These are phyloP conservation scores for Zosterops pallidus DNA, from an alignment of 2,113 vertebrate species.

Conservation along the genomic window DNA sequence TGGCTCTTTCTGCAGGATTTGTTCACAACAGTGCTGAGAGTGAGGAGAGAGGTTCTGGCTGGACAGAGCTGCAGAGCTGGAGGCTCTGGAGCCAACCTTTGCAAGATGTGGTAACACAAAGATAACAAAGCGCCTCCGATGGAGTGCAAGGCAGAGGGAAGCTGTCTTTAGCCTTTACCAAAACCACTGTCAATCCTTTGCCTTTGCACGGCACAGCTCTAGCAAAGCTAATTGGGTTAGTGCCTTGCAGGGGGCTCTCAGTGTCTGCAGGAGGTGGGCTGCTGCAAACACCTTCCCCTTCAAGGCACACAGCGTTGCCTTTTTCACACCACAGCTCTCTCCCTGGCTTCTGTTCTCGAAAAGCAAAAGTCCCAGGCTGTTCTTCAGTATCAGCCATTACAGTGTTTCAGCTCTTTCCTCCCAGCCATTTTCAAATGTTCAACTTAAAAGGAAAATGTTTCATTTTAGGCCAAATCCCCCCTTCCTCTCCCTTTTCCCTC, in stretches of 20 bases:
- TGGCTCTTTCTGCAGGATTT: neutral
- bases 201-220: slow-evolving; percentile 63
- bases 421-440: slow-evolving; percentile 77
- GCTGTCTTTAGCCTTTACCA: slow-evolving; percentile 61
- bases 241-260: slow-evolving; percentile 44
- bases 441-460: slow-evolving; percentile 82
- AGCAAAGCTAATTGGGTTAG: slow-evolving; percentile 52
- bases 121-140: slow-evolving; percentile 25
- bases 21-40: neutral
- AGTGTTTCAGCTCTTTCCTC: slow-evolving; percentile 76
- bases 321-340: slow-evolving; percentile 62
- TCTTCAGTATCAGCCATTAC: slow-evolving; percentile 73
- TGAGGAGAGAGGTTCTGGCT: neutral
- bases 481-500: slow-evolving; percentile 50
- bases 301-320: slow-evolving; percentile 49
- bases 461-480: slow-evolving; percentile 79
- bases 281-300: slow-evolving; percentile 58
- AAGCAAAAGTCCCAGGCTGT: slow-evolving; percentile 72
- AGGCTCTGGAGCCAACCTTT: slow-evolving; percentile 39
- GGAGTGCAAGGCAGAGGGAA: slow-evolving; percentile 54
- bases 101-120: neutral
- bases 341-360: slow-evolving; percentile 54
- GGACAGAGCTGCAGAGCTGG: slow-evolving; percentile 8
- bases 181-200: slow-evolving; percentile 61
- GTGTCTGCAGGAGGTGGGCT: slow-evolving; percentile 57